Evolutionary conservation across 1,140 invertebrate genomes (phyloP), one percentile per base, ranked within the genome.

Genomic region (Harpegnathos saltator): DNA sequence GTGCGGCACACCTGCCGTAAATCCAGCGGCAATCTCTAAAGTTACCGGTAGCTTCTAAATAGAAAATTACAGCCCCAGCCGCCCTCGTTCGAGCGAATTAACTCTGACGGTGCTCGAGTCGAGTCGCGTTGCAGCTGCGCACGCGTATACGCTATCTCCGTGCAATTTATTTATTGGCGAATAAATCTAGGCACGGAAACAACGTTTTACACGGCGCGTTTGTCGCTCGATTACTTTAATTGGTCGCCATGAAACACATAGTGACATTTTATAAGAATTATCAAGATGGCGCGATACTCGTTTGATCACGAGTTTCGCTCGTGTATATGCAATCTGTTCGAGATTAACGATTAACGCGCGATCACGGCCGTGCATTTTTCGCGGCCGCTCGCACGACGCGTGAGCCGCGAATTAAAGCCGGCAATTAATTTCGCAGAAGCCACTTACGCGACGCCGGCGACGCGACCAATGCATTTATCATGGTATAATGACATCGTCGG

Each of bases 21-120:
- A 88, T 84, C 50, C 33, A 72, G 80, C 22, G 68, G 80, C 33
- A 62, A 62, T 80, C 82, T 63, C 74, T 84, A 86, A 84, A 80
- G 65, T 59, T 74, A 72, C 66, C 48, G 22, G 24, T 12, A 68
- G 61, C 48, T 75, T 84, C 52, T 88, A 87, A 82, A 88, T 82
- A 84, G 71, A 87, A 87, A 87, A 80, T 88, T 86, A 86, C 77
- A 62, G 50, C 56, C 38, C 26, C 75, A 50, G 72, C 68, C 54
- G 38, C 3, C 12, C 24, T 59, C n/a, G 56, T 86, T 86, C 81
- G 74, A 62, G 58, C 69, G 65, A 68, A 83, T 78, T 83, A 87
- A 83, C 59, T 63, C 29, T 14, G 24, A 56, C 78, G 48, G 50
- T 66, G 56, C 44, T 73, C 56, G 17, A 22, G 26, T 29, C 44